Evolutionary conservation across 2,888 invertebrate genomes (phyloP).

Genomic region (Eustalomyia histrio): DNA sequence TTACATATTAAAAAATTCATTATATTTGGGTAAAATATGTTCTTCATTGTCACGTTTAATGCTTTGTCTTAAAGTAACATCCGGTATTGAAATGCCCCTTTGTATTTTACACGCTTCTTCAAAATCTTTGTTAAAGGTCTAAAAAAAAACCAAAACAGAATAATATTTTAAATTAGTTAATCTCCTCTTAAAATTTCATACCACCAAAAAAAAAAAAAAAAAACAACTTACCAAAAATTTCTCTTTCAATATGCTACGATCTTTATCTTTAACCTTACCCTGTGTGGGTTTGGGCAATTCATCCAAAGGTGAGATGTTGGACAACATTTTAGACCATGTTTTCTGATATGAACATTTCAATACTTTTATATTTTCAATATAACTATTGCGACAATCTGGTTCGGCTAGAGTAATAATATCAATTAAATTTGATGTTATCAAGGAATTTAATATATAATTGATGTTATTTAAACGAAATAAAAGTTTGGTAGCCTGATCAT

Average conservation of each 20-base stretch:
- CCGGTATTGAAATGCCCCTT: slow-evolving; percentile 95
- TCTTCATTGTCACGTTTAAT: slow-evolving; percentile 95
- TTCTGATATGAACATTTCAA: slow-evolving; percentile 83
- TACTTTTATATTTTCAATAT: slow-evolving; percentile 91
- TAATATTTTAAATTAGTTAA: background rate
- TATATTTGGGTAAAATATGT: slow-evolving; percentile 91
- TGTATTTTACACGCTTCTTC: slow-evolving; percentile 93
- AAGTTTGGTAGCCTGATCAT: slow-evolving; percentile 90
- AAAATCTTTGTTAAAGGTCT: slow-evolving; percentile 98
- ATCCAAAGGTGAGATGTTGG: slow-evolving; percentile 85
- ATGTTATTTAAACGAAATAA: slow-evolving; percentile 97
- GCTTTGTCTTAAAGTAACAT: slow-evolving; percentile 91
- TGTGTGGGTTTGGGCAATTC: slow-evolving; percentile 84
- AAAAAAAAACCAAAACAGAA: slow-evolving; percentile 39
- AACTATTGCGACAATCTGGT: slow-evolving; percentile 91
- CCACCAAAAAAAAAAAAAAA: background rate
- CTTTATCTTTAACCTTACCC: slow-evolving; percentile 91
- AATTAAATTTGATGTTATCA: slow-evolving; percentile 90
- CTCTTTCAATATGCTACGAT: slow-evolving; percentile 91
- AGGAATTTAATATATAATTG: slow-evolving; percentile 94
- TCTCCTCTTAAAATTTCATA: background rate
- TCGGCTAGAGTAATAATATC: slow-evolving; percentile 90
- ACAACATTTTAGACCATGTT: slow-evolving; percentile 91
- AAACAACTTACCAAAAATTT: slow-evolving; percentile 90
- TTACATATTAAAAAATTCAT: slow-evolving; percentile 87